A percentile compares a stretch with the other conserved stretches of the same genome.
Conservation (phyloP, 2,888 invertebrate genomes). For the Clanis bilineata region DNA sequence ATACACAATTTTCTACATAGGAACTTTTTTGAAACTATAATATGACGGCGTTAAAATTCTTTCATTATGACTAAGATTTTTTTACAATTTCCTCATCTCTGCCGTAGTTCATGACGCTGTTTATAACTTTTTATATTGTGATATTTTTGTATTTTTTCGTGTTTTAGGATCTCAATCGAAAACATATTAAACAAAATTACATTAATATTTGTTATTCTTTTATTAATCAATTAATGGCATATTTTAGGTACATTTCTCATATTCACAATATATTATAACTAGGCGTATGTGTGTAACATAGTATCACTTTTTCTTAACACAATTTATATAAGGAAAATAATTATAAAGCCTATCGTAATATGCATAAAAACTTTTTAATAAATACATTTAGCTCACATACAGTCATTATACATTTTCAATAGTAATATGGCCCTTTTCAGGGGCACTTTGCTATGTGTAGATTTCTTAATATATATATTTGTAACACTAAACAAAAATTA, state of each 20-base stretch:
- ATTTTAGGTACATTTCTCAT: slow-evolving; percentile 18
- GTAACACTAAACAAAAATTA: no score
- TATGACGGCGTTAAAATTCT: no score
- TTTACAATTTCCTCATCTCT: no score
- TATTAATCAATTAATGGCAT: slow-evolving; percentile 14
- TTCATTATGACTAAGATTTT: no score
- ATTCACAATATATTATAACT: slow-evolving; percentile 1
- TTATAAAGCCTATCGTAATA: neutral
- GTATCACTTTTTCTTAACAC: slow-evolving; percentile 22
- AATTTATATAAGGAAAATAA: slow-evolving; percentile 22
- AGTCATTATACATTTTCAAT: neutral
- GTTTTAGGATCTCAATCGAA: no score
- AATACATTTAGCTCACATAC: slow-evolving; percentile 3
- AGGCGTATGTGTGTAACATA: neutral
- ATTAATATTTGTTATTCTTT: slow-evolving; percentile 6
- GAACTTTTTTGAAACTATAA: no score
- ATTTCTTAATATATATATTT: no score
- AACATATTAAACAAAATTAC: neutral
- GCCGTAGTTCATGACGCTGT: no score
- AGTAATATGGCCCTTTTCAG: neutral
- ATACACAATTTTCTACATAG: no score
- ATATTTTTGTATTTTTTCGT: no score
- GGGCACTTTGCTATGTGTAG: no score
- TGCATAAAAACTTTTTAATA: neutral
- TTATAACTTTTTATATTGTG: no score